These are phyloP conservation scores for Characodon lateralis DNA, from an alignment of 2,797 vertebrate genomes.

Conservation along the genomic window DNA sequence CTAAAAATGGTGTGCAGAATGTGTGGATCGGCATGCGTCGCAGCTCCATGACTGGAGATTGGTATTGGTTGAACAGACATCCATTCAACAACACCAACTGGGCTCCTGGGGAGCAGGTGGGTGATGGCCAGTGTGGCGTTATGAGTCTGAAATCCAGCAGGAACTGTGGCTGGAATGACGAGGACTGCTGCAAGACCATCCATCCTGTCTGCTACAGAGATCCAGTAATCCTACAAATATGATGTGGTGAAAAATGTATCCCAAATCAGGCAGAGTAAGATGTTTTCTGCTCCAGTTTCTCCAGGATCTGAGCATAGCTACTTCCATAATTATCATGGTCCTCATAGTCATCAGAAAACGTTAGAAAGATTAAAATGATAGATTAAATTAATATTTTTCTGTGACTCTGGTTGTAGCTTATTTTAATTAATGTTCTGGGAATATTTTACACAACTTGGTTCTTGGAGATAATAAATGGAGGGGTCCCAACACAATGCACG, in stretches of 20 bases:
- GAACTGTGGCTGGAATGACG: slow-evolving; percentile 56
- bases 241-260: too few relatives aligned
- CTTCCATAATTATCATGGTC: background rate
- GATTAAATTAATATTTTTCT: too few relatives aligned
- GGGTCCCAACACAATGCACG: too few relatives aligned
- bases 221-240: background rate
- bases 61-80: slow-evolving; percentile 70
- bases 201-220: slow-evolving; percentile 62
- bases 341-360: background rate
- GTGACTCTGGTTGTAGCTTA: background rate
- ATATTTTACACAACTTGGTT: too few relatives aligned
- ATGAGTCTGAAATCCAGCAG: slow-evolving; percentile 19
- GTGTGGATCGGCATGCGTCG: slow-evolving; percentile 78
- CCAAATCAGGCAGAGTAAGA: background rate
- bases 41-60: slow-evolving; percentile 52
- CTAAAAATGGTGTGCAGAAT: accelerated
- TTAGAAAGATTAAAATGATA: background rate
- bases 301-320: too few relatives aligned
- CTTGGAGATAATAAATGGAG: too few relatives aligned
- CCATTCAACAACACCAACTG: slow-evolving; percentile 42
- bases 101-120: slow-evolving; percentile 38
- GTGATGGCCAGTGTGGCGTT: slow-evolving; percentile 61
- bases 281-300: background rate
- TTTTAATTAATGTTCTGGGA: background rate
- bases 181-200: slow-evolving; percentile 61